Evolutionary conservation across 2,113 vertebrate genomes (phyloP).

Genomic region (Papio anubis): DNA sequence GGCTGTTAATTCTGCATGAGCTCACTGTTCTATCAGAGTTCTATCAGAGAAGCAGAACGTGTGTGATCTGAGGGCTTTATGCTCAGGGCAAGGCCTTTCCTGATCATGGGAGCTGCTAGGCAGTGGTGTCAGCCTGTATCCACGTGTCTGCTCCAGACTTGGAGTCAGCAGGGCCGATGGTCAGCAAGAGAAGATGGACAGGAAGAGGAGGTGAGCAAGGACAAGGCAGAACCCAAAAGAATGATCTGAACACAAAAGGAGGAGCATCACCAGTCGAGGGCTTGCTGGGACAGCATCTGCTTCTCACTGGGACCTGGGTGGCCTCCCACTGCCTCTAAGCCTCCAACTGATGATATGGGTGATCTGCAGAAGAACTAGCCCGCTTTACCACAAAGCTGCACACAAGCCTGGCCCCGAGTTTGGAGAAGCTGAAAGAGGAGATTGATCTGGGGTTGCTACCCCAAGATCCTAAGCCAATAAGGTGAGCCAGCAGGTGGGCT

Average conservation of each 20-base stretch:
- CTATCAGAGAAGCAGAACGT: background rate
- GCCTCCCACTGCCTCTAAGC: background rate
- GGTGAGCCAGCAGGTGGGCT: background rate
- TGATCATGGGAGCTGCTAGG: background rate
- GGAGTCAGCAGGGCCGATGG: background rate
- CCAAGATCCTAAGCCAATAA: background rate
- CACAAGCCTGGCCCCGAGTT: background rate
- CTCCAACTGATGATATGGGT: background rate
- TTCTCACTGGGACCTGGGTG: background rate
- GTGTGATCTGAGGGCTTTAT: background rate
- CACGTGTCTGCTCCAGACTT: background rate
- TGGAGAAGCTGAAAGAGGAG: background rate
- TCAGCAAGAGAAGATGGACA: background rate
- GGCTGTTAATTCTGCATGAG: background rate
- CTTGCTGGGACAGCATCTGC: background rate
- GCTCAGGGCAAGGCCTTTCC: background rate
- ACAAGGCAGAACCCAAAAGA: background rate
- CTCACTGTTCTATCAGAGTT: background rate
- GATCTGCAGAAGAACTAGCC: background rate
- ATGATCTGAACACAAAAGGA: background rate
- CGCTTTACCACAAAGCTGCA: accelerated
- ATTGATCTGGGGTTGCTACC: background rate
- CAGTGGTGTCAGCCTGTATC: background rate
- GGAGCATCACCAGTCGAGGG: too few relatives aligned
- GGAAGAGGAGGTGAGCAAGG: background rate